These are phyloP conservation scores for Pentalonia nigronervosa DNA, from an alignment of 1,140 invertebrate species.

Conservation along the genomic window DNA sequence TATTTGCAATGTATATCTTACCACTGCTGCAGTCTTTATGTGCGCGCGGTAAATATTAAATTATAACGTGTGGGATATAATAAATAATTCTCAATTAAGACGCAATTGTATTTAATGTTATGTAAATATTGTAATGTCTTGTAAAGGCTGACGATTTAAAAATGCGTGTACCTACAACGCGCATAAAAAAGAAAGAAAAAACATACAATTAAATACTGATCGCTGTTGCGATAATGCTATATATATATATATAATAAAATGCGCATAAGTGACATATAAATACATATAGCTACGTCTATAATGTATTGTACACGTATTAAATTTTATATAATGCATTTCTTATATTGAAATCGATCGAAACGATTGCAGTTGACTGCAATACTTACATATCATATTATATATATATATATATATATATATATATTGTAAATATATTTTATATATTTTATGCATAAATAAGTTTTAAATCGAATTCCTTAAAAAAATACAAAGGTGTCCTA, in stretches of 20 bases:
- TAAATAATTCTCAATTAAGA: conserved; percentile 9
- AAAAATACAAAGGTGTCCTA: background rate
- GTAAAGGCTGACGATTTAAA: background rate
- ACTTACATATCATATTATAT: background rate
- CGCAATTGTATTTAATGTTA: background rate
- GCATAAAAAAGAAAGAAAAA: background rate
- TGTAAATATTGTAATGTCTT: background rate
- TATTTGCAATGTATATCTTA: background rate
- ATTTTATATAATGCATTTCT: background rate
- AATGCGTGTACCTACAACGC: background rate
- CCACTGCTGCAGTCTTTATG: background rate
- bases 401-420: too few species aligned
- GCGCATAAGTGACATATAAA: background rate
- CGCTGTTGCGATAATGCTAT: background rate
- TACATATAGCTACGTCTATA: background rate
- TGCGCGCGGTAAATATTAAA: background rate
- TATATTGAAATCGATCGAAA: background rate
- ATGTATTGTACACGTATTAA: background rate
- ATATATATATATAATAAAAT: background rate
- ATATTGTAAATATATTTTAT: background rate
- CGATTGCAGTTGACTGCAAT: background rate
- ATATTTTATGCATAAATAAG: background rate
- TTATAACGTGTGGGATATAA: background rate
- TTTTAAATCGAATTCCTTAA: background rate
- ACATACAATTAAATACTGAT: conserved; percentile 3